These are phyloP conservation scores for Scatophagus argus DNA, from an alignment of 2,113 vertebrate species.

Conservation along the genomic window DNA sequence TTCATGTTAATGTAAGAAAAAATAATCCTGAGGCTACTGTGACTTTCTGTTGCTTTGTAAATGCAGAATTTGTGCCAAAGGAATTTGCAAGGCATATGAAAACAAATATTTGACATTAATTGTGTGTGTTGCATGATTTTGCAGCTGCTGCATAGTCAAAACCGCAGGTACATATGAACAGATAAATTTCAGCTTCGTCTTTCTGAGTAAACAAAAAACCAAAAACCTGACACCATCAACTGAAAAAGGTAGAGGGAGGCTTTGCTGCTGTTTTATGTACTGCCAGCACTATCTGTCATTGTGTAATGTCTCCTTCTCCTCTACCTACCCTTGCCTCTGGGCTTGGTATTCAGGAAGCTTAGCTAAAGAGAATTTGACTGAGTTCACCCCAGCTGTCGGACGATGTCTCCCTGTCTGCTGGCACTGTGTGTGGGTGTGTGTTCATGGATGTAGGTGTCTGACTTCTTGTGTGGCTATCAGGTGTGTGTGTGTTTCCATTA, in stretches of 20 bases:
- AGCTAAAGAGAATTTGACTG: conserved; percentile 40
- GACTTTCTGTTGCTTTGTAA: background rate
- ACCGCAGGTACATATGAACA: background rate
- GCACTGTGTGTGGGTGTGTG: conserved; percentile 26
- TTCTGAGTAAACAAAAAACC: too few species aligned
- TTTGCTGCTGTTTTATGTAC: conserved; percentile 38
- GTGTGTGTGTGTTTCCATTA: conserved; percentile 55
- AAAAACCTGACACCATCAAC: conserved; percentile 7
- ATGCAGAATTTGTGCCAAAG: background rate
- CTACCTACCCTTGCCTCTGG: conserved; percentile 50
- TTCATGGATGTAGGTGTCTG: conserved; percentile 30
- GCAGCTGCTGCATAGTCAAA: background rate
- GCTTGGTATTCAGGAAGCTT: conserved; percentile 51
- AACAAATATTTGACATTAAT: background rate
- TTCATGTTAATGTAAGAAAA: too few species aligned
- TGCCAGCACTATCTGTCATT: conserved; percentile 32
- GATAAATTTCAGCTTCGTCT: conserved; percentile 14
- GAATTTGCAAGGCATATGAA: background rate
- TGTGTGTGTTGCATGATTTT: too few species aligned
- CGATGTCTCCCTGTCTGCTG: conserved; percentile 36
- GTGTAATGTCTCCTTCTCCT: conserved; percentile 46
- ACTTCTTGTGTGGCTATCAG: conserved; percentile 28
- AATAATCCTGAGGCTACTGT: background rate
- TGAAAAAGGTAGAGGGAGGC: conserved; percentile 7
- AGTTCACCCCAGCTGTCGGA: conserved; percentile 42